Conservation (phyloP, 2,888 invertebrate species). For the Rosalia funebris region DNA sequence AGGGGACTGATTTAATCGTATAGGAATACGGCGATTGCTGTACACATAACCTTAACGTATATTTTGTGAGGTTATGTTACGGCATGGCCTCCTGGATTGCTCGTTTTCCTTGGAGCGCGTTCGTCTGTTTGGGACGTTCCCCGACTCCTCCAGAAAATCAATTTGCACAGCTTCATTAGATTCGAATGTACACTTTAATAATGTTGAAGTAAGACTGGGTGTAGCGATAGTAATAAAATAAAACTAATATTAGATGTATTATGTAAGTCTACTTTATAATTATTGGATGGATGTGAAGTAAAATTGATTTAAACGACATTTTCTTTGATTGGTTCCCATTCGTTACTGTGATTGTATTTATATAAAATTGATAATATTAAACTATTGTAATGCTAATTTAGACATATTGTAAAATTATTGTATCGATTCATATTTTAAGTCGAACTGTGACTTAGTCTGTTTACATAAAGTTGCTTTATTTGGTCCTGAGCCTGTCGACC, state of each 20-base stretch:
- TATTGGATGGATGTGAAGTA: slow-evolving; percentile 50
- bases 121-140: too few species aligned
- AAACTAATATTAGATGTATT: slow-evolving; percentile 48
- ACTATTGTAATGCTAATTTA: slow-evolving; percentile 52
- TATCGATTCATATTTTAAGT: slow-evolving; percentile 15
- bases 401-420: slow-evolving; percentile 21
- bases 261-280: slow-evolving; percentile 48
- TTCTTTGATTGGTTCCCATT: slow-evolving; percentile 58
- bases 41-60: too few species aligned
- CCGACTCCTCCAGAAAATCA: too few species aligned
- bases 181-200: slow-evolving; percentile 40
- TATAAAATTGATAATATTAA: slow-evolving; percentile 55
- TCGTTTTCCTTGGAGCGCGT: too few species aligned
- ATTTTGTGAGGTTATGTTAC: too few species aligned
- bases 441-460: slow-evolving; percentile 47
- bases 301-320: slow-evolving; percentile 40
- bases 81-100: too few species aligned
- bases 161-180: slow-evolving; percentile 37
- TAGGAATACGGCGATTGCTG: too few species aligned
- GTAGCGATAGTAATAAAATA: slow-evolving; percentile 53
- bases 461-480: slow-evolving; percentile 50
- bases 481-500: slow-evolving; percentile 26
- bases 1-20: too few species aligned
- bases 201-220: slow-evolving; percentile 53
- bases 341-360: slow-evolving; percentile 63